phyloP scores from a whole-genome alignment of 2,113 vertebrate species.

The Mesitornis unicolor region DNA sequence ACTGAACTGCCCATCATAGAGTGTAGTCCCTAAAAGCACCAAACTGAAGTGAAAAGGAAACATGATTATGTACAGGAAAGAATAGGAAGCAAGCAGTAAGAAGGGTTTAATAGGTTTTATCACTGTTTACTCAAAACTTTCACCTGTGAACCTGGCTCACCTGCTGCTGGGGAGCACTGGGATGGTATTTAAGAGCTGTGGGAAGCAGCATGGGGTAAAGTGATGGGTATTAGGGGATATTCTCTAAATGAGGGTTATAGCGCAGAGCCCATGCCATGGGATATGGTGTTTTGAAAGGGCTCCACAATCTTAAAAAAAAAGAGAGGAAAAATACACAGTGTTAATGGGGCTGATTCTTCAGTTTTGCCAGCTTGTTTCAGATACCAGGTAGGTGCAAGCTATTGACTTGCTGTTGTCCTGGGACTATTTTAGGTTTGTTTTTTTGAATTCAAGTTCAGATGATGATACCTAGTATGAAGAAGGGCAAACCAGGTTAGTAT shows the following conservation, averaged over 20 bases:
- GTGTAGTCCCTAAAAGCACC: background rate
- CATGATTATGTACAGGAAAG: background rate
- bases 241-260: fast-evolving
- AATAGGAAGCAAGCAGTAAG: background rate
- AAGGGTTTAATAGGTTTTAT: background rate
- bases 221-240: fast-evolving
- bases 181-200: background rate
- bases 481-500: background rate
- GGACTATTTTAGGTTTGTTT: background rate
- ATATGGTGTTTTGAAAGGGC: background rate
- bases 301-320: background rate
- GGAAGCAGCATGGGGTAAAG: background rate
- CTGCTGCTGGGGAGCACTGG: background rate
- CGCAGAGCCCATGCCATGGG: fast-evolving
- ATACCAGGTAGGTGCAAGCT: background rate
- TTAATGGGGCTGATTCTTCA: background rate
- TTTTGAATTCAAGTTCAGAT: background rate
- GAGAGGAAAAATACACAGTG: fast-evolving
- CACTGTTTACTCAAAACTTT: background rate
- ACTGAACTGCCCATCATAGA: background rate
- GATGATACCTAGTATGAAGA: background rate
- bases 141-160: background rate
- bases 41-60: background rate
- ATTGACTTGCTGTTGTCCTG: background rate
- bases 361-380: background rate